phyloP scores from a whole-genome alignment of 64 coral and sea anemone species.

The Dendrophyllia cribrosa region DNA sequence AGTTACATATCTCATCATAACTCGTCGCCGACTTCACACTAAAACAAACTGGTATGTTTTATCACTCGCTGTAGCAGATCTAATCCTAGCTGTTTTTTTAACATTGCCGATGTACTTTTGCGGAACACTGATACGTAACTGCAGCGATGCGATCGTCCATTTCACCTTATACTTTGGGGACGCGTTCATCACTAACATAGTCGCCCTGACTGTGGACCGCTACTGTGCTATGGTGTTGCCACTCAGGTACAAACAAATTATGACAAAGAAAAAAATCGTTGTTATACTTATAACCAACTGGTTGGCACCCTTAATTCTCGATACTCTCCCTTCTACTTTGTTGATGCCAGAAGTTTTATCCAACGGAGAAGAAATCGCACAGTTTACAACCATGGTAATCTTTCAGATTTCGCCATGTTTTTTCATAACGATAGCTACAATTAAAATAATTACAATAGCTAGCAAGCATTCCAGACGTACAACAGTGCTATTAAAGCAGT shows the following conservation, averaged over 20 bases:
- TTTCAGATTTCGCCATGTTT: background rate
- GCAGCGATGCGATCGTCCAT: background rate
- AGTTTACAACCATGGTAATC: background rate
- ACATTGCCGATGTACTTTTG: background rate
- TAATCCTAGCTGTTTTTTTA: background rate
- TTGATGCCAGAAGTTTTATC: background rate
- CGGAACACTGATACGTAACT: background rate
- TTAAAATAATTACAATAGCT: background rate
- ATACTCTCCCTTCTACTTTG: background rate
- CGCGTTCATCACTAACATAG: background rate
- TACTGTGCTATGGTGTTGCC: background rate
- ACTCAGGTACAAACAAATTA: background rate
- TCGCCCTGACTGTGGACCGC: background rate
- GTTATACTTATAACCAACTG: background rate
- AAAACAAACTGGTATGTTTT: conserved; percentile 21
- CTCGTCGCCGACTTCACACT: background rate
- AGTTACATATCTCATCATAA: background rate
- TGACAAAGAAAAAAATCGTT: background rate
- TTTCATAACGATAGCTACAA: background rate
- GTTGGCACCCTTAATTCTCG: background rate
- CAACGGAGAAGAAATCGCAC: background rate
- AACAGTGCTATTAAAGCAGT: background rate
- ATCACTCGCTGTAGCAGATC: background rate
- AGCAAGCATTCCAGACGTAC: background rate
- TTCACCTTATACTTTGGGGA: background rate